These are phyloP conservation scores for Triops longicaudatus DNA, from an alignment of 1,140 invertebrate genomes.

Conservation along the genomic window DNA sequence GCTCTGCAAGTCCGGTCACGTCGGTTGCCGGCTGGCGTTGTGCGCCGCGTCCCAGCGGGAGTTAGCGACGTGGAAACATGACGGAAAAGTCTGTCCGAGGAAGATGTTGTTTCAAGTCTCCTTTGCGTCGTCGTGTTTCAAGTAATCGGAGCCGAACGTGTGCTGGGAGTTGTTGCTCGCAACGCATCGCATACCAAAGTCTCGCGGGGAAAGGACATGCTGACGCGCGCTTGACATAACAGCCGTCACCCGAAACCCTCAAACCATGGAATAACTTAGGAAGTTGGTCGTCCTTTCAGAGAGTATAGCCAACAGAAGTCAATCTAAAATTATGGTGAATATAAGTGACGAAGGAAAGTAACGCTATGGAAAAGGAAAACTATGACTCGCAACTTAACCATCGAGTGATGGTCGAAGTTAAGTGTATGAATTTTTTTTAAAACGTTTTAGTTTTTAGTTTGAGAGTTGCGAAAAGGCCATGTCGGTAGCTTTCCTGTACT, in stretches of 20 bases:
- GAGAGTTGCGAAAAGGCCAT: too few species aligned
- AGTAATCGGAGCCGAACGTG: conserved; percentile 9
- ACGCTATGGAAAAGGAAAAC: too few species aligned
- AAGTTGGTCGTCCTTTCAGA: too few species aligned
- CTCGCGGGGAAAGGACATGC: not conserved
- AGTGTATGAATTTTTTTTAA: too few species aligned
- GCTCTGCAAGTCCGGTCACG: not conserved
- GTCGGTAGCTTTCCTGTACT: too few species aligned
- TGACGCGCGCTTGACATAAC: not conserved
- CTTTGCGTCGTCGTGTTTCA: not conserved
- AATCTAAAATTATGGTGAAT: too few species aligned
- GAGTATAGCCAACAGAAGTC: too few species aligned
- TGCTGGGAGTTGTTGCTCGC: not conserved
- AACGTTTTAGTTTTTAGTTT: too few species aligned
- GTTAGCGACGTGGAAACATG: not conserved
- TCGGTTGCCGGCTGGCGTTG: not conserved
- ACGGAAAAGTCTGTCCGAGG: not conserved
- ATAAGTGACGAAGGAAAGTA: too few species aligned
- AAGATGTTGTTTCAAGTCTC: not conserved
- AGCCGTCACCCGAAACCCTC: not conserved
- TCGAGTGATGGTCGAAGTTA: too few species aligned
- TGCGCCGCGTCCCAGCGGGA: not conserved
- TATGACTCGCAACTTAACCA: too few species aligned
- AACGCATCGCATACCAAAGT: not conserved
- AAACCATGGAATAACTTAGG: too few species aligned